Evolutionary conservation across 2,113 vertebrate species (phyloP).

Genomic region (Hemibagrus wyckioides): DNA sequence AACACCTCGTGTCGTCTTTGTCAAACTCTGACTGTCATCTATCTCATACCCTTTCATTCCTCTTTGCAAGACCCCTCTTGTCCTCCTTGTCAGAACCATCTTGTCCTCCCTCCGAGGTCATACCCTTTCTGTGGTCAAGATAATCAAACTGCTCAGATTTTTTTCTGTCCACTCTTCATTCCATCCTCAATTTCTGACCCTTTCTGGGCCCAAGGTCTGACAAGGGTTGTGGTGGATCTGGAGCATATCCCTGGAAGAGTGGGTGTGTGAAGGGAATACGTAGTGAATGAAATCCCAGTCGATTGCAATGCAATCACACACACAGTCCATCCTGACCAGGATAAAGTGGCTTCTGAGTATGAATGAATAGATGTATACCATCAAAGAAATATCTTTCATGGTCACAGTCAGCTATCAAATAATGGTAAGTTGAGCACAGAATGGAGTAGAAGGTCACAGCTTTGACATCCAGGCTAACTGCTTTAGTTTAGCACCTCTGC

Average conservation of each 20-base stretch:
- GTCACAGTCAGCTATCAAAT: not conserved
- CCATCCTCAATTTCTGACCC: not conserved
- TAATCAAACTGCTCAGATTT: not conserved
- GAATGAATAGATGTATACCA: not conserved
- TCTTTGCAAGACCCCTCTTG: not conserved
- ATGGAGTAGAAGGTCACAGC: not conserved
- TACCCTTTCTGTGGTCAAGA: not conserved
- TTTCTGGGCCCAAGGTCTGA: not conserved
- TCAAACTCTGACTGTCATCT: not conserved
- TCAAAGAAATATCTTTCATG: not conserved
- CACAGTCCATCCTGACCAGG: not conserved
- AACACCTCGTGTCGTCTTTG: not conserved
- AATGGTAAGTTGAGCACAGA: not conserved
- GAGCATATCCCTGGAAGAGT: not conserved
- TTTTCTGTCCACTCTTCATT: not conserved
- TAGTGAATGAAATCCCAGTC: not conserved
- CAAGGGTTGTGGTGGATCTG: not conserved
- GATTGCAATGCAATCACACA: not conserved
- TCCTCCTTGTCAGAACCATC: not conserved
- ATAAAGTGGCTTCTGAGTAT: not conserved
- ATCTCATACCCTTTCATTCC: not conserved
- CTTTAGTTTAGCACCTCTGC: not conserved
- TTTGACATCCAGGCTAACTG: not conserved
- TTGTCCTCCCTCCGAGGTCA: not conserved
- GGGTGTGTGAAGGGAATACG: not conserved